phyloP scores from a whole-genome alignment of 2,113 vertebrate genomes.

The Erythrocebus patas region DNA sequence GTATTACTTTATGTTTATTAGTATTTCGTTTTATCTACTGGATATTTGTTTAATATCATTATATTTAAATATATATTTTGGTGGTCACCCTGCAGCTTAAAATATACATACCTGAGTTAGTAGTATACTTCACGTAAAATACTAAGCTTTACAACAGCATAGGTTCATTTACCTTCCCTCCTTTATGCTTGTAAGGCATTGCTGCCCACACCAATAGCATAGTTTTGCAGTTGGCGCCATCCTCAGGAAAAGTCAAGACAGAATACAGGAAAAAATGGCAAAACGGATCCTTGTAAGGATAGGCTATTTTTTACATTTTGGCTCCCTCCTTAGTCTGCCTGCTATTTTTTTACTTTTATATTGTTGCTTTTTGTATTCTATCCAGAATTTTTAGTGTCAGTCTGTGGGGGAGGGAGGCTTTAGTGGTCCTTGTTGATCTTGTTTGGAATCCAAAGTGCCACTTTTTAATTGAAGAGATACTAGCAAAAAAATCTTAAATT shows the following conservation, averaged over 20 bases:
- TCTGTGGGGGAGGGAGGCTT: background rate
- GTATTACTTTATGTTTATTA: background rate
- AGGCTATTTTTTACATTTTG: background rate
- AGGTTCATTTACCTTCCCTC: background rate
- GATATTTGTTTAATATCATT: background rate
- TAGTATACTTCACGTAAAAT: constrained; percentile 1
- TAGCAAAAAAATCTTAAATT: background rate
- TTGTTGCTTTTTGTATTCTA: background rate
- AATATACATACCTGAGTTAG: background rate
- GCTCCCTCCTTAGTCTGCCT: background rate
- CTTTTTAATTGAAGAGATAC: background rate
- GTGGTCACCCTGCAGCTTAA: background rate
- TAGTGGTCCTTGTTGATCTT: background rate
- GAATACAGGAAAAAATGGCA: background rate
- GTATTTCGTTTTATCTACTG: background rate
- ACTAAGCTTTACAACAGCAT: background rate
- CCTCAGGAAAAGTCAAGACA: background rate
- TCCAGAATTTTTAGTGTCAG: background rate
- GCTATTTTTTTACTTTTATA: background rate
- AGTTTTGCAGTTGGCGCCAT: background rate
- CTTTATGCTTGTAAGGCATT: background rate
- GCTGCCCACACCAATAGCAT: background rate
- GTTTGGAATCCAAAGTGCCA: background rate
- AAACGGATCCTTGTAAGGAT: background rate
- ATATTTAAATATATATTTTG: background rate